Evolutionary conservation across 2,888 invertebrate species (phyloP).

Genomic region (Tethea ocularis): DNA sequence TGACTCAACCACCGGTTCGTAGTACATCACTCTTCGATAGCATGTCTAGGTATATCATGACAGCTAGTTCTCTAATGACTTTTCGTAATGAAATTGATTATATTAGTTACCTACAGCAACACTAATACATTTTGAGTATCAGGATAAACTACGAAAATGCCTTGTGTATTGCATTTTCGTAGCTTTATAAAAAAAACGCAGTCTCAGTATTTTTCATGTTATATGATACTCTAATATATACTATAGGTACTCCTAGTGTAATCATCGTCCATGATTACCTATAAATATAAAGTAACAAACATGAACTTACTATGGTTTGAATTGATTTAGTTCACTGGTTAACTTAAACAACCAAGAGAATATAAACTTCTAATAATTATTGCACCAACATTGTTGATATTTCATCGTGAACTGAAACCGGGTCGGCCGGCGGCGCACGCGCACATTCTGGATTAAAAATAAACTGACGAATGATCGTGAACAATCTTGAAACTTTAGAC

Average conservation of each 20-base stretch:
- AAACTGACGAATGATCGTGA: conserved; percentile 27
- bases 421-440: conserved; percentile 20
- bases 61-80: too few species aligned
- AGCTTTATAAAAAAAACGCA: too few species aligned
- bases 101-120: too few species aligned
- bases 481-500: conserved; percentile 36
- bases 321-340: background rate
- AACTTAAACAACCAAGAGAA: background rate
- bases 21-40: too few species aligned
- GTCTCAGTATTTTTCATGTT: background rate
- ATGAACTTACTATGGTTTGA: background rate
- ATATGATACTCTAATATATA: background rate
- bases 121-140: too few species aligned
- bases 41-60: too few species aligned
- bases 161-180: too few species aligned
- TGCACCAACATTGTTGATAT: background rate
- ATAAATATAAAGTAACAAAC: background rate
- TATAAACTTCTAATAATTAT: background rate
- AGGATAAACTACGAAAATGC: too few species aligned
- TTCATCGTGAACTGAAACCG: conserved; percentile 11
- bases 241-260: background rate
- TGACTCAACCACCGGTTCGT: too few species aligned
- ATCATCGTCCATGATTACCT: background rate
- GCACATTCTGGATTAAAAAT: conserved; percentile 46
- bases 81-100: too few species aligned